Evolutionary conservation across 2,113 vertebrate genomes (phyloP), one percentile per base, ranked within the genome.

Genomic region (Labeo rohita): DNA sequence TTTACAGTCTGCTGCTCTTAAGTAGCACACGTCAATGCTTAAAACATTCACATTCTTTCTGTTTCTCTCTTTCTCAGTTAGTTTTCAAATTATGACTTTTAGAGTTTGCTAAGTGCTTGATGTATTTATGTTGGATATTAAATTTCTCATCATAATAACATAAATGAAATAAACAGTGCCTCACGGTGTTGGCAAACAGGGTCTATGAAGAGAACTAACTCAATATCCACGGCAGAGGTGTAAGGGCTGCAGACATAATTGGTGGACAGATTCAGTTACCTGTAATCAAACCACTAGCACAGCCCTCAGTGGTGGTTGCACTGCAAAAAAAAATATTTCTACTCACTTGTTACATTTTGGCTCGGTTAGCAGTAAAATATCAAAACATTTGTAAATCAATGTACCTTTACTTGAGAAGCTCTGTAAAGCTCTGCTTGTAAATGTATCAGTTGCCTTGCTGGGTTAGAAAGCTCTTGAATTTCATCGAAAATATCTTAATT

Each of bases 211-310:
- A 49, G 4, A 4, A 49, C 21, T 47, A 65, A 81, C 45, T 66
- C 8, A 81, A 34, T 81, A 81, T 81, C 16, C 28, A 70, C 50
- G 49, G 45, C 47, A 70, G 28, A 70, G 61, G 49, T 83, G 65
- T 54, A 39, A 39, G 66, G 47, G 47, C 47, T 21, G n/a, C 65
- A 52, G 23, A 70, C 10, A 50, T 52, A 81, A 66, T 66, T 81
- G 43, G 56, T 80, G 56, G 56, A 80, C 56, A 63, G 59, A 80
- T 63, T 80, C 77, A 49, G 16, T 80, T 65, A 65, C 78, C 13
- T 16, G 13, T 49, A 65, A 65, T 49, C n/a, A 65, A 28, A 11
- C 16, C 28, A 2, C 56, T 45, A 8, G 56, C 52, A 18, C 34
- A 39, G 8, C 3, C 70, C 72, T 23, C 2, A 47, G 2, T 74